phyloP scores from a whole-genome alignment of 1,140 invertebrate genomes.

The Adoxophyes honmai region DNA sequence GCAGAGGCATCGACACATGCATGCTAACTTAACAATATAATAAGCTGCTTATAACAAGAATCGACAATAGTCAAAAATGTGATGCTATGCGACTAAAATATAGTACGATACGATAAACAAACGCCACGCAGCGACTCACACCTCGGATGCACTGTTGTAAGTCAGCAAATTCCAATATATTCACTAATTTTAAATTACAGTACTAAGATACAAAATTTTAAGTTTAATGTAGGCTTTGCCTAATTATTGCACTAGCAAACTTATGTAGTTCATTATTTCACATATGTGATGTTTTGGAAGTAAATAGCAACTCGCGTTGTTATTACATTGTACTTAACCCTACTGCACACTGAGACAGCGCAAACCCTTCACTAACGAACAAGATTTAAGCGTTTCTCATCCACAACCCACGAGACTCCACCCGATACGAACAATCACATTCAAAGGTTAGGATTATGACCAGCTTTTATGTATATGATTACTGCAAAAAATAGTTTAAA shows the following conservation, averaged over 20 bases:
- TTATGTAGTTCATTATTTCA: conserved; percentile 56
- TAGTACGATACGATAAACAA: conserved; percentile 14
- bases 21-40: conserved; percentile 20
- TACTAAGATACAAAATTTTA: conserved; percentile 65
- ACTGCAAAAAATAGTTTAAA: not conserved
- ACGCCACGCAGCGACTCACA: conserved; percentile 37
- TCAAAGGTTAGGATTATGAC: not conserved
- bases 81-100: conserved; percentile 17
- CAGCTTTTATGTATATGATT: not conserved
- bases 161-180: not conserved
- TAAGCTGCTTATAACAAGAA: conserved; percentile 29
- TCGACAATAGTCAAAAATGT: conserved; percentile 31
- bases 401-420: not conserved
- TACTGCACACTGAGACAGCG: conserved; percentile 26
- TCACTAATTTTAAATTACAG: conserved; percentile 59
- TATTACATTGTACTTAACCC: conserved; percentile 22
- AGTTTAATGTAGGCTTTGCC: conserved; percentile 71
- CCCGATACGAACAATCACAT: not conserved
- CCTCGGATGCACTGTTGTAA: conserved; percentile 17
- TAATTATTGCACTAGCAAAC: conserved; percentile 71
- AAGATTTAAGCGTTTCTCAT: conserved; percentile 1
- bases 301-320: conserved; percentile 23
- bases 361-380: not conserved
- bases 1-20: too few species aligned
- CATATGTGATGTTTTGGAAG: conserved; percentile 39